A percentile compares a stretch with the other conserved stretches of the same genome.
Conservation (phyloP, 1,140 invertebrate genomes). For the Sipha flava region DNA sequence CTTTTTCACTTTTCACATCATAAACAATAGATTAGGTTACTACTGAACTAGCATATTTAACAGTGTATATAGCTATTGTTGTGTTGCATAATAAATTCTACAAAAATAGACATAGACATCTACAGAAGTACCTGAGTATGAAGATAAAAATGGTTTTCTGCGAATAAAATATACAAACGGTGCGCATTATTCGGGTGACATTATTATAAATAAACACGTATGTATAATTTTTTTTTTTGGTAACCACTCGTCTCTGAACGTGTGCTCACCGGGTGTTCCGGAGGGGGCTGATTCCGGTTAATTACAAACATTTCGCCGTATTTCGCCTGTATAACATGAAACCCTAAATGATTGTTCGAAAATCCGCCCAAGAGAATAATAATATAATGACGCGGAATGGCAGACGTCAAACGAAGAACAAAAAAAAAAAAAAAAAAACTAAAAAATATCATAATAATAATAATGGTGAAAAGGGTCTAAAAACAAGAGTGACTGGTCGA, state of each 20-base stretch:
- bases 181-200: no score
- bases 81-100: no score
- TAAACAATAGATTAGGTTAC: background rate
- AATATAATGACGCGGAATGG: slow-evolving; percentile 9
- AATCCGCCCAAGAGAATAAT: slow-evolving; percentile 4
- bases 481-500: slow-evolving; percentile 25
- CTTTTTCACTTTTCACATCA: background rate
- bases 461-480: slow-evolving; percentile 5
- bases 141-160: background rate
- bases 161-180: background rate
- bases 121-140: no score
- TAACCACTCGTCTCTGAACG: background rate
- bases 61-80: no score
- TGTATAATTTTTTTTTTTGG: background rate
- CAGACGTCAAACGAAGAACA: slow-evolving; percentile 24
- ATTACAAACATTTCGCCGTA: slow-evolving; percentile 12
- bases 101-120: no score
- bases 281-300: slow-evolving; percentile 1
- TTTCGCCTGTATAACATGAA: background rate
- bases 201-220: no score
- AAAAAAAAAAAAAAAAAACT: no score
- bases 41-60: no score
- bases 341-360: slow-evolving; percentile 26
- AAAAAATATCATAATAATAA: no score
- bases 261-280: slow-evolving; percentile 1